Percentiles rank a stretch among this genome's conserved stretches.
Conservation (phyloP, 2,797 vertebrate species). For the Acipenser transmontanus region DNA sequence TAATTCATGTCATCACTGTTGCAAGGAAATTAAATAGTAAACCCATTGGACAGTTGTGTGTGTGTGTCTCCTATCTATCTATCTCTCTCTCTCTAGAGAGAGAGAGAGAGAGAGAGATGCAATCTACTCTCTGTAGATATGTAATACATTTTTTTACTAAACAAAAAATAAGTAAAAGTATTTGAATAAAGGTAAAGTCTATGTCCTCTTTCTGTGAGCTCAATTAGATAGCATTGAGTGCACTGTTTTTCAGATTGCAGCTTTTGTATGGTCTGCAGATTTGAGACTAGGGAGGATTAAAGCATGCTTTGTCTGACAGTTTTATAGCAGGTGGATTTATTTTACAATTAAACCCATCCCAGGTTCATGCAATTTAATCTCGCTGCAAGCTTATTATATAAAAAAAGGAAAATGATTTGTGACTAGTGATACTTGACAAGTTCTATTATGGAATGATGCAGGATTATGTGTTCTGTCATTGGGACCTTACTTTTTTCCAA, state of each 20-base stretch:
- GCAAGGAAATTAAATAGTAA: too few species aligned
- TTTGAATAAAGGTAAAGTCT: neutral
- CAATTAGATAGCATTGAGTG: constrained; percentile 7
- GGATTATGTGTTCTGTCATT: too few species aligned
- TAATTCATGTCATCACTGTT: too few species aligned
- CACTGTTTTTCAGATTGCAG: neutral
- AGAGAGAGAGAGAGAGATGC: too few species aligned
- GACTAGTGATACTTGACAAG: too few species aligned
- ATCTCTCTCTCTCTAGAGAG: too few species aligned
- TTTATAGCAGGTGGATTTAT: constrained; percentile 19
- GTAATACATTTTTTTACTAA: too few species aligned
- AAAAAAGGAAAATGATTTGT: neutral
- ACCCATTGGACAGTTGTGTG: too few species aligned
- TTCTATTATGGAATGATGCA: too few species aligned
- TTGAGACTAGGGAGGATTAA: neutral
- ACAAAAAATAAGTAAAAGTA: neutral
- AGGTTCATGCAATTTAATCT: constrained; percentile 35
- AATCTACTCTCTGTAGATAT: too few species aligned
- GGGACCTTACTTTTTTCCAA: too few species aligned
- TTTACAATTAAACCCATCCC: constrained; percentile 38
- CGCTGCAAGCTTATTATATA: constrained; percentile 14
- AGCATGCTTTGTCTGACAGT: neutral
- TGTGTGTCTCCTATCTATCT: too few species aligned
- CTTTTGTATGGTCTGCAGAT: neutral
- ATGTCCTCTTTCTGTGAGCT: neutral